Conservation (phyloP, 2,113 vertebrate species). For the Rynchops niger region DNA sequence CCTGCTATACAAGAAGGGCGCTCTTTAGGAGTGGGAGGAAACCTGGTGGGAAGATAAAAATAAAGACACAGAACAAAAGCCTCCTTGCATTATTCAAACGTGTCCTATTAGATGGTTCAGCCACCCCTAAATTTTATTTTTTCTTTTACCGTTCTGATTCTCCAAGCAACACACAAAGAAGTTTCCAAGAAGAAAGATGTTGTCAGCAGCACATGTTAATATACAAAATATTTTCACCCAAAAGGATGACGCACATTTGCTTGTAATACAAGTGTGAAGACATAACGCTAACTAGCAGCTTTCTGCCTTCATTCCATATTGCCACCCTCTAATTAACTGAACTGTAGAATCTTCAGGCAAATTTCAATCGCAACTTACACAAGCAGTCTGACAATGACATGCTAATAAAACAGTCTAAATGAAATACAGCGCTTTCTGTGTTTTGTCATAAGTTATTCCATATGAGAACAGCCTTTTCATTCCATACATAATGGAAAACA, state of each 20-base stretch:
- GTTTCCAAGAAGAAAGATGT: neutral
- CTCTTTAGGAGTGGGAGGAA: neutral
- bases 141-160: neutral
- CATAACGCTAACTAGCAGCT: neutral
- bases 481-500: neutral
- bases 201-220: neutral
- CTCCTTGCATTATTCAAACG: neutral
- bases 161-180: neutral
- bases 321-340: slow-evolving; percentile 32
- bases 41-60: neutral
- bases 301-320: slow-evolving; percentile 1
- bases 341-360: slow-evolving; percentile 10
- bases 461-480: neutral
- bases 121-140: neutral
- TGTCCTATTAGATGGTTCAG: neutral
- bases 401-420: neutral
- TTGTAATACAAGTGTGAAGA: slow-evolving; percentile 22
- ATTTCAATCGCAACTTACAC: slow-evolving; percentile 8
- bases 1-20: neutral
- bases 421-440: neutral
- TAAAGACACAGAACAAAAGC: neutral
- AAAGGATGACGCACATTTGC: neutral
- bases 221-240: neutral
- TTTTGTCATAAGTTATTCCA: neutral
- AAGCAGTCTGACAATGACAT: slow-evolving; percentile 11